These are phyloP conservation scores for Antigone vipio DNA, from an alignment of 2,113 vertebrate species.

Conservation along the genomic window DNA sequence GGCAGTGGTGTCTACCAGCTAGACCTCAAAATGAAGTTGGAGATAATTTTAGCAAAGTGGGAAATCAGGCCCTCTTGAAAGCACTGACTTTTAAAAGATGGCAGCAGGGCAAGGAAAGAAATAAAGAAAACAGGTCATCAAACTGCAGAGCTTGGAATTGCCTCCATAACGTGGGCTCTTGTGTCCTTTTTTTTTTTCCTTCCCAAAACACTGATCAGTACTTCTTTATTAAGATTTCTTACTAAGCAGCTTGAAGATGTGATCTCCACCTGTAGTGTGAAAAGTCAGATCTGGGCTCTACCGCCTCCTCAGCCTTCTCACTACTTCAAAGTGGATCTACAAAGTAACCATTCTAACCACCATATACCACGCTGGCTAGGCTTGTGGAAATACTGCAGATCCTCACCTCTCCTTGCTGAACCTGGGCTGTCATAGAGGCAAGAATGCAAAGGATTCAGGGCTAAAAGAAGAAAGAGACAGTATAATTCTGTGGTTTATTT, in stretches of 20 bases:
- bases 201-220: not conserved
- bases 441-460: not conserved
- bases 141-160: not conserved
- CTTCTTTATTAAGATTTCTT: not conserved
- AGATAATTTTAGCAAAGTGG: not conserved
- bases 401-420: not conserved
- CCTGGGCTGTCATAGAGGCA: not conserved
- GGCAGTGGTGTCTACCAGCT: not conserved
- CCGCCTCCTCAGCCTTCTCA: not conserved
- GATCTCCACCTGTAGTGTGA: not conserved
- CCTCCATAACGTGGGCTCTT: rapidly evolving
- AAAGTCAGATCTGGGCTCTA: not conserved
- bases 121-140: not conserved
- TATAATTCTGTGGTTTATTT: not conserved
- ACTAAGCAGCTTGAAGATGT: not conserved
- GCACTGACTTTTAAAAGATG: not conserved
- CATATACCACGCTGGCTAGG: rapidly evolving
- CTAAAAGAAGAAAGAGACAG: not conserved
- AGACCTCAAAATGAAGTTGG: not conserved
- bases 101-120: not conserved
- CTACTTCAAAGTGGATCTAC: not conserved
- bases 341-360: not conserved
- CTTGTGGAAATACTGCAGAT: not conserved
- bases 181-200: not conserved
- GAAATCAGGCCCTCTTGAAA: not conserved